These are phyloP conservation scores for Lutjanus erythropterus DNA, from an alignment of 2,113 vertebrate genomes.

Conservation along the genomic window DNA sequence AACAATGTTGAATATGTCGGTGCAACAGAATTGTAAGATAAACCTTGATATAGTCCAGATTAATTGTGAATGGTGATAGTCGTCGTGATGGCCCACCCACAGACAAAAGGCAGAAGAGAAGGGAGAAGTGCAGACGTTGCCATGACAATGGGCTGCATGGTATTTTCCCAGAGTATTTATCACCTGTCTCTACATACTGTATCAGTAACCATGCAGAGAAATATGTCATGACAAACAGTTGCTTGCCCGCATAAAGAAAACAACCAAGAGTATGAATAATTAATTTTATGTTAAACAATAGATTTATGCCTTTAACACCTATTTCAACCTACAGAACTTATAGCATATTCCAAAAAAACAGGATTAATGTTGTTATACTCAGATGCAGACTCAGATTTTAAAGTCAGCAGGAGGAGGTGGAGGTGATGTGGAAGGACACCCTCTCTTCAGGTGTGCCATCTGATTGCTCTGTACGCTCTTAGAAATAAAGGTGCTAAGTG, in stretches of 20 bases:
- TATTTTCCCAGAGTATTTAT: constrained; percentile 49
- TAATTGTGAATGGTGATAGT: constrained; percentile 47
- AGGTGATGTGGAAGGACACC: neutral
- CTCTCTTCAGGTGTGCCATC: neutral
- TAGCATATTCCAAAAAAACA: too few relatives aligned
- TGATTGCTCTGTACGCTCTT: too few relatives aligned
- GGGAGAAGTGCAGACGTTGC: constrained; percentile 39
- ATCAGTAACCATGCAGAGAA: neutral
- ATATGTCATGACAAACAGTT: neutral
- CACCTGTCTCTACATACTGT: constrained; percentile 4
- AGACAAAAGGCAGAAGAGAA: constrained; percentile 15
- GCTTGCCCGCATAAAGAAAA: neutral
- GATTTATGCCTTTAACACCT: neutral
- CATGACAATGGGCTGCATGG: constrained; percentile 55
- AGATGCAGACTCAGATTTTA: too few relatives aligned
- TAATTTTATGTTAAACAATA: neutral
- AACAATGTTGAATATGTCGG: neutral
- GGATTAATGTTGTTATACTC: too few relatives aligned
- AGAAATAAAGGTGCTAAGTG: too few relatives aligned
- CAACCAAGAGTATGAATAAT: neutral
- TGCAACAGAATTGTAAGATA: neutral
- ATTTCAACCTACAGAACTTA: neutral
- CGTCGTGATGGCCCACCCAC: constrained; percentile 60
- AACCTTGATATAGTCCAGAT: constrained; percentile 33
- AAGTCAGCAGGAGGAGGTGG: neutral